Conservation (phyloP, 2,888 invertebrate species). For the Epistrophella euchroma region DNA sequence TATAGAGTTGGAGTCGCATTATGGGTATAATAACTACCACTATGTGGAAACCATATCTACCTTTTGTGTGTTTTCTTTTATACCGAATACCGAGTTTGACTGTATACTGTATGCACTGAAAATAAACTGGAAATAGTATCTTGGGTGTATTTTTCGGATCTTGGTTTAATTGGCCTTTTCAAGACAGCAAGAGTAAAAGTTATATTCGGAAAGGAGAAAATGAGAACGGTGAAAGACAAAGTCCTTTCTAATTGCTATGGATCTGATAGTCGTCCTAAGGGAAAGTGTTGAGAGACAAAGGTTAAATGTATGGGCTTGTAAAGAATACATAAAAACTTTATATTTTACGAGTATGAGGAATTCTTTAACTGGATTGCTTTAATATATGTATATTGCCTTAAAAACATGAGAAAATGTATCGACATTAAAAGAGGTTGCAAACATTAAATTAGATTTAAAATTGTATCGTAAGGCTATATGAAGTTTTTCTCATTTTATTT, state of each 20-base stretch:
- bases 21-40: constrained; percentile 18
- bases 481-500: too few species aligned
- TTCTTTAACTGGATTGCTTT: too few species aligned
- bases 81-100: background rate
- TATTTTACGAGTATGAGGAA: too few species aligned
- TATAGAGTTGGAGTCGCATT: constrained; percentile 20
- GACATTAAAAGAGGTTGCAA: too few species aligned
- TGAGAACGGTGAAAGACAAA: constrained; percentile 42
- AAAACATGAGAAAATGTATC: too few species aligned
- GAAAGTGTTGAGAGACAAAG: constrained; percentile 2
- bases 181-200: constrained; percentile 7
- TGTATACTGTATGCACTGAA: constrained; percentile 18
- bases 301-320: constrained; percentile 25
- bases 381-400: too few species aligned
- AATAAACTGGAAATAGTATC: constrained; percentile 66
- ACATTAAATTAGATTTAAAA: too few species aligned
- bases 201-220: constrained; percentile 40
- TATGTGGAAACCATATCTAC: background rate
- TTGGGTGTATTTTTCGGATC: constrained; percentile 54
- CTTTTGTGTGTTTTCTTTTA: background rate
- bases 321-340: constrained; percentile 19
- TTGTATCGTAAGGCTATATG: too few species aligned
- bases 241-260: constrained; percentile 59
- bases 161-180: constrained; percentile 33
- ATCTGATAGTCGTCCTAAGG: constrained; percentile 38